phyloP scores from a whole-genome alignment of 2,888 invertebrate species.

The Amphipyra tragopoginis region DNA sequence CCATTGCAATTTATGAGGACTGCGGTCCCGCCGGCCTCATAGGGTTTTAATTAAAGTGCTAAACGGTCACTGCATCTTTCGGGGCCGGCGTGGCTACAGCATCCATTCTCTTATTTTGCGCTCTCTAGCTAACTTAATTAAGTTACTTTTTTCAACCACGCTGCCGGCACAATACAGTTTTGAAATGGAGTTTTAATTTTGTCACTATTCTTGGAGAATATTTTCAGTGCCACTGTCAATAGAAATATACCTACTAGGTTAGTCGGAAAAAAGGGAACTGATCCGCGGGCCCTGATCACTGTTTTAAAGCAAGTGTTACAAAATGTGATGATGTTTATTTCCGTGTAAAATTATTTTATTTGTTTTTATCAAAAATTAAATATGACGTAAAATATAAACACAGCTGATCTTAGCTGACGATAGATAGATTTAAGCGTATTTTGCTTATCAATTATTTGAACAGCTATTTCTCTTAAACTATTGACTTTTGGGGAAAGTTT shows the following conservation, averaged over 20 bases:
- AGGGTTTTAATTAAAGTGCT: slow-evolving; percentile 66
- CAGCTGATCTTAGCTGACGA: too few relatives aligned
- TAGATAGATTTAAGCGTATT: too few relatives aligned
- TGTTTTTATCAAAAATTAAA: too few relatives aligned
- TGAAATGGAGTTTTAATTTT: slow-evolving; percentile 20
- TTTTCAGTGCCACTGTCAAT: slow-evolving; percentile 4
- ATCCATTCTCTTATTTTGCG: slow-evolving; percentile 48
- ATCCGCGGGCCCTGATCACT: too few relatives aligned
- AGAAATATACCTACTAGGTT: not conserved
- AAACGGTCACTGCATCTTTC: slow-evolving; percentile 57
- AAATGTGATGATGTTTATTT: too few relatives aligned
- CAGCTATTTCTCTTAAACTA: too few relatives aligned
- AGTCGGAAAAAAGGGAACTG: too few relatives aligned
- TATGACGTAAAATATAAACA: too few relatives aligned
- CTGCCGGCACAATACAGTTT: slow-evolving; percentile 23
- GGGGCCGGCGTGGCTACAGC: slow-evolving; percentile 18
- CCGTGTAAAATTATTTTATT: too few relatives aligned
- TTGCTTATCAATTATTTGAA: too few relatives aligned
- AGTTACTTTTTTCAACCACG: slow-evolving; percentile 32
- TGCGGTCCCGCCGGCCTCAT: slow-evolving; percentile 42
- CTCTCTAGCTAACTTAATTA: slow-evolving; percentile 33
- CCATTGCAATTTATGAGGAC: slow-evolving; percentile 56
- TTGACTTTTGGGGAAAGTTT: too few relatives aligned
- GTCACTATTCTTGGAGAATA: not conserved
- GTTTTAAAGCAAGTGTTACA: too few relatives aligned